Conservation (phyloP, 1,140 invertebrate genomes). For the Leptopilina boulardi region DNA sequence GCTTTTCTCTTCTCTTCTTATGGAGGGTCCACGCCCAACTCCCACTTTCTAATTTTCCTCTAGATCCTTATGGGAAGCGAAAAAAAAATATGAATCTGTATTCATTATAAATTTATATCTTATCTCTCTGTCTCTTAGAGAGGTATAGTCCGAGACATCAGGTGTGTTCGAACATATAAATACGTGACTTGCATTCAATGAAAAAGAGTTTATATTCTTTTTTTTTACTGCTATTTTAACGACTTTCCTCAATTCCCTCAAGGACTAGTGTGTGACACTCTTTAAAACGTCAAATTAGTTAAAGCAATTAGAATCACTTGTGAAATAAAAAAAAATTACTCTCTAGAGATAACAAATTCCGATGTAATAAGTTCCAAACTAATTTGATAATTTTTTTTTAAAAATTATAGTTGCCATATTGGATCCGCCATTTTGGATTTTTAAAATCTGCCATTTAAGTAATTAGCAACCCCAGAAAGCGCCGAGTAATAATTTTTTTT, state of each 20-base stretch:
- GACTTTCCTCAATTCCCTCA: background rate
- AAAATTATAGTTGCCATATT: no score
- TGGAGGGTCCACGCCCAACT: conserved; percentile 56
- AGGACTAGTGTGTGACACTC: background rate
- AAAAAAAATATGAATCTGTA: conserved; percentile 1
- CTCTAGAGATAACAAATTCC: no score
- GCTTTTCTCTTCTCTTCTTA: conserved; percentile 52
- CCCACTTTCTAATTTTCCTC: conserved; percentile 49
- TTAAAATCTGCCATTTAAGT: no score
- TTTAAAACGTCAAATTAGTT: background rate
- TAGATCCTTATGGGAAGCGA: background rate
- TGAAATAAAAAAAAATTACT: background rate
- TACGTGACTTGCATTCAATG: conserved; percentile 2
- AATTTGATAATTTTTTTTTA: no score
- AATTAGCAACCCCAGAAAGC: no score
- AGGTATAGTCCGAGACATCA: conserved; percentile 15
- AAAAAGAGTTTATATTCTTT: background rate
- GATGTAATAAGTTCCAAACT: no score
- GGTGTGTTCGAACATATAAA: background rate
- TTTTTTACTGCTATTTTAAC: no score
- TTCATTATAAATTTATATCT: background rate
- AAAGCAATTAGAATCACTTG: background rate
- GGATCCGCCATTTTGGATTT: no score
- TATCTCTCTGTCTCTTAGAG: background rate
- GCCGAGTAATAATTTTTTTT: no score